Base-by-base conservation (phyloP, 2,113 vertebrate species). In the Heteronetta atricapilla region DNA sequence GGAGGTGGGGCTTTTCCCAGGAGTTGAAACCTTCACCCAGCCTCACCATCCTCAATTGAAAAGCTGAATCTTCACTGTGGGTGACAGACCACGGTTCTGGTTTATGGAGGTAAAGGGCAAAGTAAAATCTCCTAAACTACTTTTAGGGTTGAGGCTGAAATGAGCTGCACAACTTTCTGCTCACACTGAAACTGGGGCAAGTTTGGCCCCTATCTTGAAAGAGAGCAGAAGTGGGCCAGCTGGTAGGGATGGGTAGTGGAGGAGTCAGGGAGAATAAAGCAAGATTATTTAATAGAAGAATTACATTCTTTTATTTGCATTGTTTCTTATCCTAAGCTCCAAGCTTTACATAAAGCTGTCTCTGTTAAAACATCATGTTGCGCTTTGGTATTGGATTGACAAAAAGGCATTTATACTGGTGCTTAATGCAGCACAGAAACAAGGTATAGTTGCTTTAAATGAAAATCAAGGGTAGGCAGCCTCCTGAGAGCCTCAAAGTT, bases 401-500 rank as follows among this genome's bases (percentile, higher is more conserved):
- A 89, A 86, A 96, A 93, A 80, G 22, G 5, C 68, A 44, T 58
- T 92, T 86, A 74, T 38, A 14, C 56, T 46, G 44, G 67, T 26
- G 38, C 62, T 88, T 89, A 94, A 90, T 82, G 50, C 29, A 58
- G 55, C 9, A 12, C 74, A 62, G 89, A 87, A 90, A 8, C 48
- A 72, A 82, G 42, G 75, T 92, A 73, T 59, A 68, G 91, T 19
- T 79, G 38, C 88, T 87, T 59, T 55, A 90, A 94, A 94, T 84
- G 66, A 94, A 95, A 96, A 93, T 66, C 58, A 59, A 80, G 72
- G 48, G 19, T 7, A 84, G 29, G 8, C 50, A 92, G 81, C 79
- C 82, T 94, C 72, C 58, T 3, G 53, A 89, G 83, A 96, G 60
- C 40, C 64, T 86, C 70, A 34, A 92, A 94, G 58, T 95, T 97